Evolutionary conservation across 2,888 invertebrate genomes (phyloP), one percentile per base, ranked within the genome.

Genomic region (Idaea straminata): DNA sequence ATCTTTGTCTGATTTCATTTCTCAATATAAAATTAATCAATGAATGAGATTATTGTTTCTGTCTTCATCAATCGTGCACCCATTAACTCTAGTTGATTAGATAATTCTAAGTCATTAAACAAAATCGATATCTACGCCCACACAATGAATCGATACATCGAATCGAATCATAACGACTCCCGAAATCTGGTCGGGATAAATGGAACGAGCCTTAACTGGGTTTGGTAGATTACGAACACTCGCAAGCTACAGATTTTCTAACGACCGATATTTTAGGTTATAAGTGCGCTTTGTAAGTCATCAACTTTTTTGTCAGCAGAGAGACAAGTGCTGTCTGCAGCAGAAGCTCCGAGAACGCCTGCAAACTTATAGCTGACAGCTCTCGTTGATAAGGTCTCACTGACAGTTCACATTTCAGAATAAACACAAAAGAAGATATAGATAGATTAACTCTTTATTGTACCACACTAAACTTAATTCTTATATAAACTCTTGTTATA

Each of bases 11-110:
- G 47, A 47, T 25, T 61, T 59, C 16, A 61, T 62, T 64, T 66
- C 59, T 59, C 58, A 57, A 72, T 66, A 69, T 58, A 57, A 62
- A 69, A 73, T 64, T 69, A 77, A 80, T 81, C 79, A 81, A 81
- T 78, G 79, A 78, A 81, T 83, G 81, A 79, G 74, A 74, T 82
- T 77, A 83, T 85, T 84, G 85, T 84, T 77, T 75, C 73, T 75
- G 68, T 77, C 79, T 78, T 76, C 84, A 89, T 91, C 89, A 82
- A 91, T 89, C 89, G 86, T 83, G 64, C 62, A 71, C 66, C 87
- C 89, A 90, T 89, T 91, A 88, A 77, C 34, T 72, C 81, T 88
- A 89, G 25, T 72, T 81, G 89, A 90, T 90, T 85, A 89, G 89
- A 91, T 90, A 84, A 76, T 76, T 73, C 71, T 69, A 68, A 77